Percentiles rank a stretch among this genome's conserved stretches.
phyloP scores from a whole-genome alignment of 2,113 vertebrate genomes.

The Ornithorhynchus anatinus region DNA sequence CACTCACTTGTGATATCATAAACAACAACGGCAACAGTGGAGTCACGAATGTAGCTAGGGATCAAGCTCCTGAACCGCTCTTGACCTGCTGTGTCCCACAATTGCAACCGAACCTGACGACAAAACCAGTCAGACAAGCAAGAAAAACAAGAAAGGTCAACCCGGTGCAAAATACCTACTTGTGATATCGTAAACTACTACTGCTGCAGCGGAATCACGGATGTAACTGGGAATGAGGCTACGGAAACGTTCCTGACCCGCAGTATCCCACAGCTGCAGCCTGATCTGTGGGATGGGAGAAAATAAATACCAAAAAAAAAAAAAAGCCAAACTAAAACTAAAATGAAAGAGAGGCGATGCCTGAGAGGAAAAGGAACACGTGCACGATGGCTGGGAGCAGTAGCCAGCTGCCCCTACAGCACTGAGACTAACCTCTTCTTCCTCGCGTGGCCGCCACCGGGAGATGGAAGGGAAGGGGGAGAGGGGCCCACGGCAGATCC shows the following conservation, averaged over 20 bases:
- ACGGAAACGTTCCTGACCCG: constrained; percentile 97
- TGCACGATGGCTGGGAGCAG: constrained; percentile 59
- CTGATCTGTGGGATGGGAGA: constrained; percentile 90
- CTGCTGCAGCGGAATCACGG: constrained; percentile 96
- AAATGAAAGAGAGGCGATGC: constrained; percentile 51
- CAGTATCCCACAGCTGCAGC: constrained; percentile 99
- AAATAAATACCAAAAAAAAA: constrained; percentile 69
- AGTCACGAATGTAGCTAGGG: constrained; percentile 95
- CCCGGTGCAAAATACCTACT: constrained; percentile 85
- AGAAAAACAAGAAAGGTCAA: constrained; percentile 75
- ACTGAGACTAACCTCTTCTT: too few relatives aligned
- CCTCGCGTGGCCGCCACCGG: too few relatives aligned
- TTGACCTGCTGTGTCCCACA: constrained; percentile 93
- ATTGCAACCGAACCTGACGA: constrained; percentile 91
- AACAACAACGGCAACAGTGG: constrained; percentile 92
- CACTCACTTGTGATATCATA: constrained; percentile 96
- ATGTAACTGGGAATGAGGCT: constrained; percentile 99
- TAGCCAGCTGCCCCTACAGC: constrained; percentile 19
- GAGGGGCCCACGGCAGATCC: too few relatives aligned
- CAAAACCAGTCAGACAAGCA: constrained; percentile 80
- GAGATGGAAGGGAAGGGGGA: too few relatives aligned
- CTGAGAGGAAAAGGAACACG: constrained; percentile 38
- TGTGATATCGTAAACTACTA: constrained; percentile 99
- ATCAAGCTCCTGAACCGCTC: constrained; percentile 93
- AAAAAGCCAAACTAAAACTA: constrained; percentile 66